Evolutionary conservation across 2,888 invertebrate species (phyloP).

Genomic region (Lysandra bellargus): DNA sequence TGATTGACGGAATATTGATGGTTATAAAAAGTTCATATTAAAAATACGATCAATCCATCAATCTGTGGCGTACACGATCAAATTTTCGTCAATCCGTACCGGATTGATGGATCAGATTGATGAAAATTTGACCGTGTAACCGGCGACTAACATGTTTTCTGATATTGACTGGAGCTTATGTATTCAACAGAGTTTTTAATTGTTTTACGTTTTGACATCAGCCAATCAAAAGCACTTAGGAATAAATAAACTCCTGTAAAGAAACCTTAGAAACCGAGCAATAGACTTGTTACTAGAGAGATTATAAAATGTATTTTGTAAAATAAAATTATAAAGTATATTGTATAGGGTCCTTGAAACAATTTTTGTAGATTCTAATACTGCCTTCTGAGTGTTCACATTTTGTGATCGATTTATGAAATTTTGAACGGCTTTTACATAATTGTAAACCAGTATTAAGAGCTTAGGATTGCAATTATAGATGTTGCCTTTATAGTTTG

Average conservation of each 20-base stretch:
- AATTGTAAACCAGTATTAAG: slow-evolving; percentile 36
- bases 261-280: neutral
- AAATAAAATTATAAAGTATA: slow-evolving; percentile 1
- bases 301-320: slow-evolving; percentile 26
- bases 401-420: slow-evolving; percentile 36
- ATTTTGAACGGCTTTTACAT: slow-evolving; percentile 33
- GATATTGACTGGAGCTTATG: too few relatives aligned
- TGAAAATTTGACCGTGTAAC: too few relatives aligned
- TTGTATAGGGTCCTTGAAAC: neutral
- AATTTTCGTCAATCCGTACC: too few relatives aligned
- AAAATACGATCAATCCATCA: too few relatives aligned
- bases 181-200: too few relatives aligned
- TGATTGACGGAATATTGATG: too few relatives aligned
- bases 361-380: slow-evolving; percentile 31
- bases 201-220: neutral
- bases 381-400: slow-evolving; percentile 37
- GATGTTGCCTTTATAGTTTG: slow-evolving; percentile 35
- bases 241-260: neutral
- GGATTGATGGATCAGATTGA: too few relatives aligned
- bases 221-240: neutral
- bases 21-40: too few relatives aligned
- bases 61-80: too few relatives aligned
- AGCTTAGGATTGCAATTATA: slow-evolving; percentile 28
- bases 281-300: neutral
- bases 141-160: neutral